Evolutionary conservation across 2,113 vertebrate species (phyloP).

Genomic region (Corvus hawaiiensis): DNA sequence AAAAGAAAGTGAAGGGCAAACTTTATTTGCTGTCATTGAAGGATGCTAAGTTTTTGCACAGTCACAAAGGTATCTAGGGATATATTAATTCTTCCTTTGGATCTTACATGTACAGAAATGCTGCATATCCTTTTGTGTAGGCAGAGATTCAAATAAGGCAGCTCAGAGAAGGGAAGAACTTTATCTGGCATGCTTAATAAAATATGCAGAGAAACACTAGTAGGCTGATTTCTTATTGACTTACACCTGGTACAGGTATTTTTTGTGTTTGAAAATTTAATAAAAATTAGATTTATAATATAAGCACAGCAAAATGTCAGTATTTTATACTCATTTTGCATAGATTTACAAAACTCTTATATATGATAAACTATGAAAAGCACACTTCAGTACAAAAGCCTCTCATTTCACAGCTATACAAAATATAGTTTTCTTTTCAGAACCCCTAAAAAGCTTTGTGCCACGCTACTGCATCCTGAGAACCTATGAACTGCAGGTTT

Average conservation of each 20-base stretch:
- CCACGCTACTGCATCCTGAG: neutral
- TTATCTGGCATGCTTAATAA: neutral
- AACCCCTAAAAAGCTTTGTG: neutral
- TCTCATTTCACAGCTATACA: neutral
- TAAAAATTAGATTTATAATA: neutral
- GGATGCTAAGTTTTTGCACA: neutral
- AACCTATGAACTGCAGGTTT: neutral
- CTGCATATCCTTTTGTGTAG: neutral
- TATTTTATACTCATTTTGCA: neutral
- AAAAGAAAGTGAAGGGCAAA: constrained; percentile 16
- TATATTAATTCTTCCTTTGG: constrained; percentile 11
- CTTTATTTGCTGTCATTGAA: constrained; percentile 8
- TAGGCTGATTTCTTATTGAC: neutral
- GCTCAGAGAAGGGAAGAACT: neutral
- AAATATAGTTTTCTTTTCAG: neutral
- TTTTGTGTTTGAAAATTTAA: neutral
- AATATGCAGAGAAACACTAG: neutral
- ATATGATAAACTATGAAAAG: neutral
- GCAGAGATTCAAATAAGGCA: neutral
- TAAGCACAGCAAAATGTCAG: neutral
- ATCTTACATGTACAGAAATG: neutral
- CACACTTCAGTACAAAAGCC: neutral
- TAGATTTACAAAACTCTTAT: neutral
- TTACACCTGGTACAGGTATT: neutral
- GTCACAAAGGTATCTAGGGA: neutral